Percentiles rank a stretch among this genome's conserved stretches.
These are phyloP conservation scores for Micromesistius poutassou DNA, from an alignment of 2,797 vertebrate species.

Conservation along the genomic window DNA sequence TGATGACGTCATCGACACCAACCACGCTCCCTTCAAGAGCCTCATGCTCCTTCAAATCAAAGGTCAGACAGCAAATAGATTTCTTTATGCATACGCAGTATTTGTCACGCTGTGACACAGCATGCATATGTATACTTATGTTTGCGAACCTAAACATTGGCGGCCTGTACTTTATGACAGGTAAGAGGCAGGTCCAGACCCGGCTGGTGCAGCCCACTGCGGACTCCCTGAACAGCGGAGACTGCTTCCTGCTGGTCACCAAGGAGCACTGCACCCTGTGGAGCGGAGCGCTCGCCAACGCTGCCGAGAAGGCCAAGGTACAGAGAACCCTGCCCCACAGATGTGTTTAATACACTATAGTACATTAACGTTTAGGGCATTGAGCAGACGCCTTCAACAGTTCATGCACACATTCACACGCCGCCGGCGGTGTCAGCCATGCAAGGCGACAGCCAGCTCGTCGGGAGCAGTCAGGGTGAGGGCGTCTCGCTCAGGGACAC, in stretches of 20 bases:
- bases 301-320: slow-evolving; percentile 75
- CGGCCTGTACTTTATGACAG: slow-evolving; percentile 50
- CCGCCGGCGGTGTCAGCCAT: too few relatives aligned
- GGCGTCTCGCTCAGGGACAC: too few relatives aligned
- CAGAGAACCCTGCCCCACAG: not conserved
- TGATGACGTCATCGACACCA: slow-evolving; percentile 29
- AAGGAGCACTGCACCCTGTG: slow-evolving; percentile 71
- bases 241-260: slow-evolving; percentile 78
- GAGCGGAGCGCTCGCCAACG: slow-evolving; percentile 74
- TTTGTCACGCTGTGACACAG: not conserved
- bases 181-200: slow-evolving; percentile 73
- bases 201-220: slow-evolving; percentile 72
- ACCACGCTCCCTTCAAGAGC: slow-evolving; percentile 62
- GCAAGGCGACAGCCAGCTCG: too few relatives aligned
- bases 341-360: not conserved
- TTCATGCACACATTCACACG: too few relatives aligned
- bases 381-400: too few relatives aligned
- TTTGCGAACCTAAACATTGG: not conserved
- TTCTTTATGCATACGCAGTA: slow-evolving; percentile 2
- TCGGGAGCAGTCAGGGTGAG: too few relatives aligned
- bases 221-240: slow-evolving; percentile 75
- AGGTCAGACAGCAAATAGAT: slow-evolving; percentile 58
- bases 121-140: too few relatives aligned
- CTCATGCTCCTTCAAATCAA: slow-evolving; percentile 79
- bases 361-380: too few relatives aligned